Evolutionary conservation across 2,113 vertebrate species (phyloP).

Genomic region (Hemiscyllium ocellatum): DNA sequence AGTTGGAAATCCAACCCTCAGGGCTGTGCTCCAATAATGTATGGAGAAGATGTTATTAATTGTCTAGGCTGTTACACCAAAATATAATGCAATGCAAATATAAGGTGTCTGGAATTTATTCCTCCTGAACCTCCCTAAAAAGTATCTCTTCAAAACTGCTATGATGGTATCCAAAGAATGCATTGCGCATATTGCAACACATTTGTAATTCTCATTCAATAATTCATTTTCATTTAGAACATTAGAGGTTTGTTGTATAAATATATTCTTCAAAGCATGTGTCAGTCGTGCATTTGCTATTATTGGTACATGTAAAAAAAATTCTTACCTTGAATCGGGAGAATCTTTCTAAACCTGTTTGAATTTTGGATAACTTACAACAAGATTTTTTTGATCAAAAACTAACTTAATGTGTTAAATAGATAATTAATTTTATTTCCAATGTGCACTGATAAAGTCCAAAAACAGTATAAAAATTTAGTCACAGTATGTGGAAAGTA

Average conservation of each 20-base stretch:
- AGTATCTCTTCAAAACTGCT: background rate
- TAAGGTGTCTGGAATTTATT: background rate
- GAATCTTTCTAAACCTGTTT: background rate
- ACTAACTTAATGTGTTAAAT: background rate
- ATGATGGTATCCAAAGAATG: background rate
- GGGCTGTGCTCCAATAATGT: background rate
- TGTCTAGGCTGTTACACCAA: background rate
- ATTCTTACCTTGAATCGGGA: background rate
- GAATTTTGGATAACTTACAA: background rate
- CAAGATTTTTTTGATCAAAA: background rate
- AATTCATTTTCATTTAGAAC: background rate
- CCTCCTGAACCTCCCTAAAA: background rate
- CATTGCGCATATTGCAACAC: background rate
- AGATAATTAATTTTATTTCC: background rate
- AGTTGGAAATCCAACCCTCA: background rate
- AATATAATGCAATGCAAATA: background rate
- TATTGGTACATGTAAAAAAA: background rate
- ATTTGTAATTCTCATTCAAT: no score
- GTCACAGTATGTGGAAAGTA: background rate
- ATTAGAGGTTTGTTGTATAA: background rate
- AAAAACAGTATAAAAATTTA: background rate
- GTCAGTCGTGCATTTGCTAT: background rate
- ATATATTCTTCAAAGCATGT: background rate
- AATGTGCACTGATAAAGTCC: background rate
- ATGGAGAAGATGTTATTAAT: background rate